Evolutionary conservation across 1,140 invertebrate genomes (phyloP).

Genomic region (Vanessa tameamea): DNA sequence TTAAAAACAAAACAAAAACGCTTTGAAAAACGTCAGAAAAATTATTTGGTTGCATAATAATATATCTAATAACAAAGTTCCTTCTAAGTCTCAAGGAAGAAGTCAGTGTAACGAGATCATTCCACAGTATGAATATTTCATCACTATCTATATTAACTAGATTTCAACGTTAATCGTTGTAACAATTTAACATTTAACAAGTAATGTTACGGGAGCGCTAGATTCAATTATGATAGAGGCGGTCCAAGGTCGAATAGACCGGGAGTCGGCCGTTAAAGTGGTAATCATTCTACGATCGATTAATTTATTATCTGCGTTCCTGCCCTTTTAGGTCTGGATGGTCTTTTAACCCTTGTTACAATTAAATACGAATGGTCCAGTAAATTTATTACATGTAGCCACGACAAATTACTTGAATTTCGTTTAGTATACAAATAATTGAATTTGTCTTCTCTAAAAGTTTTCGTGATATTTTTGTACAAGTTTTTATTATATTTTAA

Average conservation of each 20-base stretch:
- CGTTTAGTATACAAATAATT: too few relatives aligned
- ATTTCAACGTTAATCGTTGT: slow-evolving; percentile 32
- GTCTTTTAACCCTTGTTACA: not conserved
- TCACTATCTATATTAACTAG: slow-evolving; percentile 19
- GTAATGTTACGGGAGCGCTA: slow-evolving; percentile 40
- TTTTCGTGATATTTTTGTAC: too few relatives aligned
- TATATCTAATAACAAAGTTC: too few relatives aligned
- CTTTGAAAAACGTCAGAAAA: too few relatives aligned
- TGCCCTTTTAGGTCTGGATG: not conserved
- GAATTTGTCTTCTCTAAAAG: too few relatives aligned
- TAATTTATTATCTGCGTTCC: slow-evolving; percentile 61
- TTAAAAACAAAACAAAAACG: too few relatives aligned
- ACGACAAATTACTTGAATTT: too few relatives aligned
- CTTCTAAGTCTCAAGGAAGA: not conserved
- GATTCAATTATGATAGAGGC: slow-evolving; percentile 73
- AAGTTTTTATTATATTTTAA: too few relatives aligned
- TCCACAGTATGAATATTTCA: slow-evolving; percentile 11
- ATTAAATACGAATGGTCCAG: not conserved
- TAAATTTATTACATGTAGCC: too few relatives aligned
- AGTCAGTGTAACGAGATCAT: not conserved
- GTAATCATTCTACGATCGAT: slow-evolving; percentile 69
- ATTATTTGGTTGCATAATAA: too few relatives aligned
- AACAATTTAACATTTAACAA: slow-evolving; percentile 29
- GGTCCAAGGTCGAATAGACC: slow-evolving; percentile 44
- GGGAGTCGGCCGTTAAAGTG: slow-evolving; percentile 67